A percentile compares a stretch with the other conserved stretches of the same genome.
Evolutionary conservation across 2,113 vertebrate species (phyloP).

Genomic region (Oncorhynchus keta): DNA sequence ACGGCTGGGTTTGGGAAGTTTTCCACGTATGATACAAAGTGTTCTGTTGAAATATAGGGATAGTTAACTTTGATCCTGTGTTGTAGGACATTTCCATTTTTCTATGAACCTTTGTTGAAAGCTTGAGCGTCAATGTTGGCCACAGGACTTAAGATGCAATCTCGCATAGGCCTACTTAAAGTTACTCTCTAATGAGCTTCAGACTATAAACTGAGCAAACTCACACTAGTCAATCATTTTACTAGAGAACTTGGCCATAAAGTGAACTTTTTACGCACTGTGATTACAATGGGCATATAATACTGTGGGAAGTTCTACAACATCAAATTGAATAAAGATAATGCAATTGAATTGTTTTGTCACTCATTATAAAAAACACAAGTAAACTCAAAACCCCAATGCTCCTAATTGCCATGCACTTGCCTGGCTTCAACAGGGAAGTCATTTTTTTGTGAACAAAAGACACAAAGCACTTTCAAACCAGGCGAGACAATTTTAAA

Average conservation of each 20-base stretch:
- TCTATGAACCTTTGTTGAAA: not conserved
- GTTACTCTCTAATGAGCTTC: not conserved
- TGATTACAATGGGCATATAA: not conserved
- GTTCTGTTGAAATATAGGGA: not conserved
- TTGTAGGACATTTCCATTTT: not conserved
- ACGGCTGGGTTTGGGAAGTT: constrained; percentile 12
- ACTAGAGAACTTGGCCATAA: not conserved
- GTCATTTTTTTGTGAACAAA: not conserved
- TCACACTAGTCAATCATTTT: not conserved
- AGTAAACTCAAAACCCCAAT: too few species aligned
- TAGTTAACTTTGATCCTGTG: not conserved
- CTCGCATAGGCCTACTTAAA: not conserved
- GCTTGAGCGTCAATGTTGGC: not conserved
- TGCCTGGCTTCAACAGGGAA: too few species aligned
- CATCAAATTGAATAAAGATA: too few species aligned
- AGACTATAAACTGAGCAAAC: not conserved
- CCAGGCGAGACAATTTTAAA: not conserved
- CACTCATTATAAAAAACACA: too few species aligned
- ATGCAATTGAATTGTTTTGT: too few species aligned
- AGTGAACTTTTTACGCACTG: not conserved
- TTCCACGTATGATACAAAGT: constrained; percentile 2
- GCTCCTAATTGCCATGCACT: too few species aligned
- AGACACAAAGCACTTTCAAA: not conserved
- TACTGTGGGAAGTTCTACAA: not conserved
- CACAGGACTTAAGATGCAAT: not conserved